Percentiles rank a stretch among this genome's conserved stretches.
phyloP scores from a whole-genome alignment of 64 coral and sea anemone genomes.

The Stichodactyla mertensii region DNA sequence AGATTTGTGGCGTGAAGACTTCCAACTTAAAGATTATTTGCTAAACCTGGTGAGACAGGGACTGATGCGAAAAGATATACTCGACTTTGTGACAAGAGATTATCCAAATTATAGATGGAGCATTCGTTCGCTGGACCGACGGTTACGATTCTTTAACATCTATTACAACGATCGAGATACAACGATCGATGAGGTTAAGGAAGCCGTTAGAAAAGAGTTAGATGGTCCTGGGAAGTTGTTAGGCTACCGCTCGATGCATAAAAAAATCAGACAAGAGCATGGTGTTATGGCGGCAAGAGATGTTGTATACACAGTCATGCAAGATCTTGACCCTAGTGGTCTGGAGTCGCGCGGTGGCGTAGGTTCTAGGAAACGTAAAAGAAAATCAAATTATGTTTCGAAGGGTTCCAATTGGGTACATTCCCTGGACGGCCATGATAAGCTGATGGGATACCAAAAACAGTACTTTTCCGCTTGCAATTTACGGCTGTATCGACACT shows the following conservation, averaged over 20 bases:
- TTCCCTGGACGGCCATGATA: constrained; percentile 43
- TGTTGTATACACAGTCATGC: too few relatives aligned
- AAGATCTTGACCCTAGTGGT: too few relatives aligned
- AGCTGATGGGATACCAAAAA: too few relatives aligned
- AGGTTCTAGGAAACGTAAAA: too few relatives aligned
- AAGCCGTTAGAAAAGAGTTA: constrained; percentile 20
- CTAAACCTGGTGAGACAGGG: constrained; percentile 12
- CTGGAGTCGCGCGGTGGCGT: too few relatives aligned
- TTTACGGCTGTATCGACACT: too few relatives aligned
- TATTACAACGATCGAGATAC: constrained; percentile 26
- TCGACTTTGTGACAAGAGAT: constrained; percentile 35
- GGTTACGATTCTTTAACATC: constrained; percentile 34
- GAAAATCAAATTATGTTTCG: constrained; percentile 4
- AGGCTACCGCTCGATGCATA: constrained; percentile 27
- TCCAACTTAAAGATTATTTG: too few relatives aligned
- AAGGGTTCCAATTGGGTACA: constrained; percentile 28
- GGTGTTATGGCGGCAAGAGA: too few relatives aligned
- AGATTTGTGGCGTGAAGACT: too few relatives aligned
- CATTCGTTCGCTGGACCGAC: constrained; percentile 26
- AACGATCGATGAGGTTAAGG: constrained; percentile 20
- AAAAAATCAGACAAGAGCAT: constrained; percentile 7
- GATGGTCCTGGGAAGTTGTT: constrained; percentile 42
- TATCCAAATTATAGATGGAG: constrained; percentile 40
- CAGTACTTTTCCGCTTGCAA: too few relatives aligned
- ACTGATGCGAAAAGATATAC: constrained; percentile 34